A percentile compares a stretch with the other conserved stretches of the same genome.
These are phyloP conservation scores for Caiman crocodilus DNA, from an alignment of 2,797 vertebrate genomes.

Conservation along the genomic window DNA sequence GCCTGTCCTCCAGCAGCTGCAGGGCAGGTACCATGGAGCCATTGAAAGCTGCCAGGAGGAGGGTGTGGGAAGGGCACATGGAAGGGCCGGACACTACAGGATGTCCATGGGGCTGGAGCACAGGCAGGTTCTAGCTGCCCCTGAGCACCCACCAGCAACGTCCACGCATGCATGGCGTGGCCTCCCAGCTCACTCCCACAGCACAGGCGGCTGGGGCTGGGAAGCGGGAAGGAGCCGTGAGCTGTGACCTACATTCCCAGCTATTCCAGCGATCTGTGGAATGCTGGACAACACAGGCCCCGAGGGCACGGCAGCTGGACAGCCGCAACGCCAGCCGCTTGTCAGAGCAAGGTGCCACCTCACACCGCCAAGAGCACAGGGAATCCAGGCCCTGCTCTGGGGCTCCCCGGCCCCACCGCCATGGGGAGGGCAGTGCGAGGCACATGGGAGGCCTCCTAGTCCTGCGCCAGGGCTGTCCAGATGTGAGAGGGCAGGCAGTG, in stretches of 20 bases:
- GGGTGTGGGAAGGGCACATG: background rate
- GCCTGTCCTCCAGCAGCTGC: background rate
- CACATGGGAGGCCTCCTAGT: too few relatives aligned
- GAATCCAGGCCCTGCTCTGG: too few relatives aligned
- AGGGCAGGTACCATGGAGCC: background rate
- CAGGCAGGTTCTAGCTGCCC: background rate
- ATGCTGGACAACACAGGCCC: constrained; percentile 69
- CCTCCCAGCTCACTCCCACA: background rate
- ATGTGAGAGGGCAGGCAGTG: too few relatives aligned
- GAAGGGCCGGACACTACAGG: background rate
- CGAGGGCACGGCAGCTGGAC: background rate
- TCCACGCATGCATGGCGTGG: background rate
- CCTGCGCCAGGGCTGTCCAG: too few relatives aligned
- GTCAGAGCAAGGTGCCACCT: background rate
- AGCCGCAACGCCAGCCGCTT: background rate
- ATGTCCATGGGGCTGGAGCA: too few relatives aligned
- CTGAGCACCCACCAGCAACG: background rate
- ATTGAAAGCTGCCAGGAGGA: too few relatives aligned
- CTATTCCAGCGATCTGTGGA: constrained; percentile 74
- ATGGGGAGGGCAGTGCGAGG: too few relatives aligned
- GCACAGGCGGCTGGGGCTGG: background rate
- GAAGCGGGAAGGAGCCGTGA: constrained; percentile 19
- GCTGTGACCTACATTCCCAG: constrained; percentile 77
- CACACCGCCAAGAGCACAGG: background rate
- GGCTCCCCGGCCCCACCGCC: too few relatives aligned